These are phyloP conservation scores for Coregonus ussuriensis DNA, from an alignment of 2,797 vertebrate species.

Conservation along the genomic window DNA sequence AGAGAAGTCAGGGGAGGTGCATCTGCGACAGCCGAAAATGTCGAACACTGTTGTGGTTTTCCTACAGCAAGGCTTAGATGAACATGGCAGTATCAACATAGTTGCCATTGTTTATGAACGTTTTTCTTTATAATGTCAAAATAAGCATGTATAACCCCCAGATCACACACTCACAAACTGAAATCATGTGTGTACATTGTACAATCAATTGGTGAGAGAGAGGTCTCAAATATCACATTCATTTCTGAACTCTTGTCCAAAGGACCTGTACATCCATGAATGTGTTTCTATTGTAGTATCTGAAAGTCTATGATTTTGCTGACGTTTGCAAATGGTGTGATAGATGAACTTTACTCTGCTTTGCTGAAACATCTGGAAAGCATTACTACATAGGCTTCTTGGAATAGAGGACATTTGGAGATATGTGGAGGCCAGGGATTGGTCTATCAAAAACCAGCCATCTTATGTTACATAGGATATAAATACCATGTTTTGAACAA, in stretches of 20 bases:
- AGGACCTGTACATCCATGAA: not conserved
- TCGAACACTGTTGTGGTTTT: not conserved
- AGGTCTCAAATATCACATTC: not conserved
- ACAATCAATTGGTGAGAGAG: not conserved
- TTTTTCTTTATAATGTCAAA: not conserved
- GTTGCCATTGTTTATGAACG: not conserved
- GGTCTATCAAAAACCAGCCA: too few species aligned
- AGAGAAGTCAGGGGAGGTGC: not conserved
- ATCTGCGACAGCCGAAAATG: not conserved
- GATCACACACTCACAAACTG: not conserved
- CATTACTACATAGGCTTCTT: too few species aligned
- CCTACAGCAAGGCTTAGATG: not conserved
- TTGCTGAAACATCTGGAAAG: too few species aligned
- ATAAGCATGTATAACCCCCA: not conserved
- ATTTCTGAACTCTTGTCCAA: not conserved
- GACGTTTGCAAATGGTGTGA: too few species aligned
- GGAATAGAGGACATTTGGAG: too few species aligned
- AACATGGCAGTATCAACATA: too few species aligned
- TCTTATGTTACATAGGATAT: too few species aligned
- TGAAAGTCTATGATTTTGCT: too few species aligned
- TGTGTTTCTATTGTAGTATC: not conserved
- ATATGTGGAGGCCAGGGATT: too few species aligned
- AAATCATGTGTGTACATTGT: not conserved
- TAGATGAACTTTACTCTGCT: too few species aligned
- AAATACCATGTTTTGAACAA: too few species aligned